These are phyloP conservation scores for Drosophila albomicans DNA, from an alignment of 1,140 invertebrate species.

Conservation along the genomic window DNA sequence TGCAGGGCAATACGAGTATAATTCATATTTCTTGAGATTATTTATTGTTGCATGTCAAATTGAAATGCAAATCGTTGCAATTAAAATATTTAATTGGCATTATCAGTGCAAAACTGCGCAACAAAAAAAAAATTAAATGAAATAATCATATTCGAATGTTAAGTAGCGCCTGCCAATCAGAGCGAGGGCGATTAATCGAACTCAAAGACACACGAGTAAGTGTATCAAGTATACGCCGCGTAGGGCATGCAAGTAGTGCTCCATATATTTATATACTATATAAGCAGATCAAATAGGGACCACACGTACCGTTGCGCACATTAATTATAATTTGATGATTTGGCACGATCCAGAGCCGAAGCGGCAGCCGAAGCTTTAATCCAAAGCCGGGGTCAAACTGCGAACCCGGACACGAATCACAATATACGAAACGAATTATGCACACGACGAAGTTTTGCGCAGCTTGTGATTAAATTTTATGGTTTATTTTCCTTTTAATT, in stretches of 20 bases:
- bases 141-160: not conserved
- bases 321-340: conserved; percentile 51
- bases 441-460: conserved; percentile 22
- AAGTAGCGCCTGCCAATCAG: conserved; percentile 25
- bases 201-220: not conserved
- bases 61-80: conserved; percentile 26
- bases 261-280: not conserved
- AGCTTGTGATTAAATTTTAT: conserved; percentile 10
- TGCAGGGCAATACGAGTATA: not conserved
- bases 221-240: conserved; percentile 17
- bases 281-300: conserved; percentile 2
- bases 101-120: conserved; percentile 40
- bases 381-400: conserved; percentile 34
- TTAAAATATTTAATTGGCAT: conserved; percentile 34
- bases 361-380: conserved; percentile 8
- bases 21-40: conserved; percentile 8
- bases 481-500: conserved; percentile 2
- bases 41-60: conserved; percentile 14
- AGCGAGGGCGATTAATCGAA: conserved; percentile 25
- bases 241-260: conserved; percentile 1
- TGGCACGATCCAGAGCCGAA: conserved; percentile 27
- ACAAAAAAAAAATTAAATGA: not conserved
- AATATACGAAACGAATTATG: conserved; percentile 20
- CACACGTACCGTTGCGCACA: conserved; percentile 33
- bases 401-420: conserved; percentile 72